phyloP scores from a whole-genome alignment of 1,140 invertebrate species.

The Laodelphax striatellus region DNA sequence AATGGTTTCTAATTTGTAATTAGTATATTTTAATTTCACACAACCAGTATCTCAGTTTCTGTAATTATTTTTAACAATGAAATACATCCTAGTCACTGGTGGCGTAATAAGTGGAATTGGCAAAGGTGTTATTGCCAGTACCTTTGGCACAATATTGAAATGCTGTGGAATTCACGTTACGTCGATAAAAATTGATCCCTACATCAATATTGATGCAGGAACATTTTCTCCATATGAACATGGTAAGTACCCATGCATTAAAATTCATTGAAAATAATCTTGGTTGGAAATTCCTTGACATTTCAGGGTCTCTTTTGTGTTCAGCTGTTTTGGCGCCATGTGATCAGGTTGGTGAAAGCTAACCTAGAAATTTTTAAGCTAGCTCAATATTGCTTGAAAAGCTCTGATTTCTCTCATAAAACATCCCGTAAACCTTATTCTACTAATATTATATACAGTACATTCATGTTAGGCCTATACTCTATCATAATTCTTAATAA shows the following conservation, averaged over 20 bases:
- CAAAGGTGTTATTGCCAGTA: conserved; percentile 94
- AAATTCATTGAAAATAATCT: not conserved
- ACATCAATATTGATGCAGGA: conserved; percentile 97
- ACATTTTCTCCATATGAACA: conserved; percentile 98
- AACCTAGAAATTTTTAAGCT: conserved; percentile 20
- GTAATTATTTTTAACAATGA: conserved; percentile 45
- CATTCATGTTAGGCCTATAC: no score
- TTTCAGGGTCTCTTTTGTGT: not conserved
- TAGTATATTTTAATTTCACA: no score
- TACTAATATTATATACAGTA: no score
- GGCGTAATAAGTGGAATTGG: conserved; percentile 97
- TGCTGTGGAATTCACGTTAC: conserved; percentile 85
- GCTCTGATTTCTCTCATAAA: no score
- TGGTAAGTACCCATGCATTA: conserved; percentile 46
- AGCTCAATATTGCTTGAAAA: no score
- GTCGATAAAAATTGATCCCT: conserved; percentile 98
- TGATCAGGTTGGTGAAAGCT: conserved; percentile 7
- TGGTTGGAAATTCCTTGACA: not conserved
- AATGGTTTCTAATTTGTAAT: no score
- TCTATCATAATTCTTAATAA: no score
- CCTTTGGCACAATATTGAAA: conserved; percentile 89
- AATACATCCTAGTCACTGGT: conserved; percentile 94
- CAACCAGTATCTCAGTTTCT: no score
- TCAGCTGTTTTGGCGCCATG: not conserved
- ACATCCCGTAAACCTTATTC: no score